Conservation (phyloP, 2,888 invertebrate genomes). For the Campoletis raptor region DNA sequence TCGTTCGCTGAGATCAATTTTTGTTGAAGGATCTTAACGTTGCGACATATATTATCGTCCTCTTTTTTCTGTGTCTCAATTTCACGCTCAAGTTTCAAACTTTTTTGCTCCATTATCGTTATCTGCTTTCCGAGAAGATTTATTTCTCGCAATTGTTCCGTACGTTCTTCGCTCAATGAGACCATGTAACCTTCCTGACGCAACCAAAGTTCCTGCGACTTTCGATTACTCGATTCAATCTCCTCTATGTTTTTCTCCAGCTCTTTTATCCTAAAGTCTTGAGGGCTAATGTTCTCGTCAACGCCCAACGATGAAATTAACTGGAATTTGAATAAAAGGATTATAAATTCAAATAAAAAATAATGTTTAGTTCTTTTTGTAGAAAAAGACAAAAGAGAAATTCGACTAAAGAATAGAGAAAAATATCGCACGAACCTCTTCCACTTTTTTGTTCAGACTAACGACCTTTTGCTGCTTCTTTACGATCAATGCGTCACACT, state of each 20-base stretch:
- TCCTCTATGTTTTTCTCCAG: slow-evolving; percentile 89
- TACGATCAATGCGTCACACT: slow-evolving; percentile 84
- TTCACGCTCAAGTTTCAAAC: slow-evolving; percentile 89
- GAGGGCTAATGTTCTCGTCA: slow-evolving; percentile 85
- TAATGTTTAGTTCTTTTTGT: neutral
- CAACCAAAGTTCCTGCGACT: slow-evolving; percentile 91
- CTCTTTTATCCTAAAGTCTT: slow-evolving; percentile 88
- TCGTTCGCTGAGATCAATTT: slow-evolving; percentile 86
- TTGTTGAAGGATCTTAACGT: slow-evolving; percentile 88
- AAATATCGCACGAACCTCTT: slow-evolving; percentile 77
- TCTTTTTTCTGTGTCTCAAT: slow-evolving; percentile 87
- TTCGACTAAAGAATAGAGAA: neutral
- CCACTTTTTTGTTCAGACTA: slow-evolving; percentile 86
- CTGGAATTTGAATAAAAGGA: slow-evolving; percentile 68
- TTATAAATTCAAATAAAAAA: neutral
- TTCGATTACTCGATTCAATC: slow-evolving; percentile 88
- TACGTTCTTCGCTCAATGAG: slow-evolving; percentile 89
- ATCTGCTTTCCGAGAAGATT: slow-evolving; percentile 90
- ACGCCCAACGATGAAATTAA: slow-evolving; percentile 73
- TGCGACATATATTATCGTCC: slow-evolving; percentile 87
- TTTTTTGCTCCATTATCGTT: slow-evolving; percentile 90
- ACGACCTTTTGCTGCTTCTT: slow-evolving; percentile 86
- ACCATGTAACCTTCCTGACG: slow-evolving; percentile 91
- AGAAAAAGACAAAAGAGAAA: too few species aligned
- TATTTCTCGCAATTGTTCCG: slow-evolving; percentile 89